Conservation (phyloP, 1,140 invertebrate species). For the Drosophila sturtevanti region DNA sequence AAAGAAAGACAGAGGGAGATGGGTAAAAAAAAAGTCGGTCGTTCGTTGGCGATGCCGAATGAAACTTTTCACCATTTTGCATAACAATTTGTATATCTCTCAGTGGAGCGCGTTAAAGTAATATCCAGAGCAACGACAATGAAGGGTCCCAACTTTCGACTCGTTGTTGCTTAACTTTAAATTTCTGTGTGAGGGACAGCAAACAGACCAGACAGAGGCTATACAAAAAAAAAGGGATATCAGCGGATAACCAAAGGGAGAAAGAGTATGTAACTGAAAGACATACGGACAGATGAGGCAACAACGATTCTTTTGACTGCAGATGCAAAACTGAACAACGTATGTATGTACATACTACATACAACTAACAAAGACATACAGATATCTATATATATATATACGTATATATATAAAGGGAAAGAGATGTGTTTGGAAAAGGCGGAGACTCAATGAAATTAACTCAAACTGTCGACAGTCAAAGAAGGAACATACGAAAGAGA, state of each 20-base stretch:
- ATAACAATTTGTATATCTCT: conserved; percentile 81
- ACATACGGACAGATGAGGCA: not conserved
- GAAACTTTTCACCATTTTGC: conserved; percentile 81
- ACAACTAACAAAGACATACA: conserved; percentile 20
- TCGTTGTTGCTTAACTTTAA: conserved; percentile 77
- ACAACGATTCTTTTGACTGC: conserved; percentile 33
- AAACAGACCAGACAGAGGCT: conserved; percentile 35
- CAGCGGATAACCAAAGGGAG: conserved; percentile 22
- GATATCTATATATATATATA: conserved; percentile 19
- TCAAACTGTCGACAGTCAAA: conserved; percentile 71
- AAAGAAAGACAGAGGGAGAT: not conserved
- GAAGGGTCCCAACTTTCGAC: conserved; percentile 74
- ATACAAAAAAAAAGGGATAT: conserved; percentile 62
- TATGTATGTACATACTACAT: not conserved
- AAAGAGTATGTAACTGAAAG: conserved; percentile 4
- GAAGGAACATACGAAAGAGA: conserved; percentile 3
- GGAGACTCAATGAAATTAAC: conserved; percentile 63
- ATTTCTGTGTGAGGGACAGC: conserved; percentile 44
- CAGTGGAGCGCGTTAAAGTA: conserved; percentile 79
- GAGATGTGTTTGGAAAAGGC: conserved; percentile 53
- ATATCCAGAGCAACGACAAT: conserved; percentile 44
- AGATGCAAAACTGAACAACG: conserved; percentile 26
- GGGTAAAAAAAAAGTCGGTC: conserved; percentile 35
- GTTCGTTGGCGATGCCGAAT: conserved; percentile 61
- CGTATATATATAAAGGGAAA: conserved; percentile 4